Conservation (phyloP, 64 coral and sea anemone species). For the Dendronephthya gigantea region DNA sequence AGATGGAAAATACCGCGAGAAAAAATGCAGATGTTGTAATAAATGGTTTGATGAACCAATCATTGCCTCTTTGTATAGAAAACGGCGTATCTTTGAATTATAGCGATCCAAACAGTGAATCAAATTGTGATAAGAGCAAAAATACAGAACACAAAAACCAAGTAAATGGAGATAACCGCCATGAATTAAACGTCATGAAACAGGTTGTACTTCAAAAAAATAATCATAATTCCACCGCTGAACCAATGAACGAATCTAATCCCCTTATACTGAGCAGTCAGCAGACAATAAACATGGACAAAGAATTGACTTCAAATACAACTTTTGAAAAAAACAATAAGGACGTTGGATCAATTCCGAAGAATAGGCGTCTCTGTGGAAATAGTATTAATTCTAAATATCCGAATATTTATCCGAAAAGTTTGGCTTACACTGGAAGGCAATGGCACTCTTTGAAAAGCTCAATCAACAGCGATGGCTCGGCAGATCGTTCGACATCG, state of each 20-base stretch:
- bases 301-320: too few relatives aligned
- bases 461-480: not conserved
- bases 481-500: not conserved
- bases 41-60: too few relatives aligned
- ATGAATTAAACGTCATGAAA: not conserved
- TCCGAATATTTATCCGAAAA: not conserved
- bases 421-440: not conserved
- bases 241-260: too few relatives aligned
- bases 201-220: not conserved
- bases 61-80: too few relatives aligned
- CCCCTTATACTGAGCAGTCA: too few relatives aligned
- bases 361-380: not conserved
- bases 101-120: too few relatives aligned
- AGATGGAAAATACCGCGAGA: too few relatives aligned
- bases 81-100: too few relatives aligned
- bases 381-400: not conserved
- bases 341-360: not conserved
- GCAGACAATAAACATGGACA: too few relatives aligned
- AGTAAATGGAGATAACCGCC: not conserved
- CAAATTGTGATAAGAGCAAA: too few relatives aligned
- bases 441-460: not conserved
- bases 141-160: too few relatives aligned
- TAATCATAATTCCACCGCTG: not conserved
- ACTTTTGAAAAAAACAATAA: not conserved
- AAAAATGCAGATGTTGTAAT: too few relatives aligned